Conservation (phyloP, 2,888 invertebrate species). For the Stenodema calcarata region DNA sequence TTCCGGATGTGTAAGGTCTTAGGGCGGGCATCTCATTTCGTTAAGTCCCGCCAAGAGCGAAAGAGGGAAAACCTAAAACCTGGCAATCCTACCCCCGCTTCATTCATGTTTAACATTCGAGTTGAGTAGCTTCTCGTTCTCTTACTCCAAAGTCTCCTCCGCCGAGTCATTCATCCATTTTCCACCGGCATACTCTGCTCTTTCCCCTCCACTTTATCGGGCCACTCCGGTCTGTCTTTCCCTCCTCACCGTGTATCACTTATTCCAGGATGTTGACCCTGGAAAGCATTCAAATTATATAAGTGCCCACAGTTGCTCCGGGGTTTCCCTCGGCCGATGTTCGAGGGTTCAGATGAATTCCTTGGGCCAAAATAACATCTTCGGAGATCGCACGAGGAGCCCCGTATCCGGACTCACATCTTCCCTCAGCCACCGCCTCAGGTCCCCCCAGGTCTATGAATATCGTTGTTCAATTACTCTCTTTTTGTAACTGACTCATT, state of each 20-base stretch:
- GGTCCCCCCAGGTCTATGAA: too few relatives aligned
- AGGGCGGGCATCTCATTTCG: neutral
- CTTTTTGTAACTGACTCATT: too few relatives aligned
- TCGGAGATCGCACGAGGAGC: neutral
- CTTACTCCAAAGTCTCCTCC: neutral
- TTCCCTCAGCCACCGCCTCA: too few relatives aligned
- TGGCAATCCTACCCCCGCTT: neutral
- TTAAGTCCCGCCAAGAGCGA: neutral
- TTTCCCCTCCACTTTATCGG: neutral
- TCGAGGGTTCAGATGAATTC: neutral
- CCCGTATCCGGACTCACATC: too few relatives aligned
- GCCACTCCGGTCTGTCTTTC: neutral
- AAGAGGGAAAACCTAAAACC: neutral
- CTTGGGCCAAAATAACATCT: neutral
- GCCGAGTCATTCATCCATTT: conserved; percentile 1
- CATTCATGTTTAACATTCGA: neutral
- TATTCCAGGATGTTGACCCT: neutral
- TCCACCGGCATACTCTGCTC: neutral
- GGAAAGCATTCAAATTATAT: neutral
- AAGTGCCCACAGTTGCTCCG: neutral
- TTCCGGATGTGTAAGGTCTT: neutral
- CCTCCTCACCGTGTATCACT: neutral
- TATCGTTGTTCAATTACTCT: too few relatives aligned
- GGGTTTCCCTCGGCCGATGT: neutral
- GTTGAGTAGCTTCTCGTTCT: neutral